These are phyloP conservation scores for Peromyscus californicus DNA, from an alignment of 2,113 vertebrate genomes.

Conservation along the genomic window DNA sequence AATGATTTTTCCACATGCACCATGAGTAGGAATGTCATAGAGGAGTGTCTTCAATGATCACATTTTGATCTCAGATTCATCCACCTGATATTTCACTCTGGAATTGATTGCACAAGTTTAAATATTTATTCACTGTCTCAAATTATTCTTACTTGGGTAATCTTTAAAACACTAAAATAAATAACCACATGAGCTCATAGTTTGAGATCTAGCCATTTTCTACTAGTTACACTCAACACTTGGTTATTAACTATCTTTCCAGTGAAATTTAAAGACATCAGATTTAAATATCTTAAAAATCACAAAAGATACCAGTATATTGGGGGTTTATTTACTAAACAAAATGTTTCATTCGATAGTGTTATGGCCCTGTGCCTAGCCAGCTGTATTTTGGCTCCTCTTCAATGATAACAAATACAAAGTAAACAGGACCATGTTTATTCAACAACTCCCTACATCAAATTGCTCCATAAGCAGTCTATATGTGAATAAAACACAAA, in stretches of 20 bases:
- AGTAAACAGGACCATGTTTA: background rate
- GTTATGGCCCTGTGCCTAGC: background rate
- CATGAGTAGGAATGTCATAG: background rate
- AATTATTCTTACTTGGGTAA: background rate
- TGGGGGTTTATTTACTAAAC: background rate
- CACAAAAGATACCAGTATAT: background rate
- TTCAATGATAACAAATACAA: background rate
- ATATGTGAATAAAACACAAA: conserved; percentile 48
- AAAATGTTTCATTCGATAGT: background rate
- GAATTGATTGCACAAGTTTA: background rate
- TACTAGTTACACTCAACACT: background rate
- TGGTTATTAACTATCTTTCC: conserved; percentile 10
- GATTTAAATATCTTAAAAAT: background rate
- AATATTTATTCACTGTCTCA: background rate
- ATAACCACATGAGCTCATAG: background rate
- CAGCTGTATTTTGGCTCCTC: conserved; percentile 27
- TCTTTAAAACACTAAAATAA: background rate
- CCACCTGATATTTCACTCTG: background rate
- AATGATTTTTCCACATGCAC: conserved; percentile 35
- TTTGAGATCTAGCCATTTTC: background rate
- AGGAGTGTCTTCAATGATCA: background rate
- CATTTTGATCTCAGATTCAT: background rate
- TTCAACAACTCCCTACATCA: background rate
- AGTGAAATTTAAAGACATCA: background rate
- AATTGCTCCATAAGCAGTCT: background rate